Evolutionary conservation across 2,888 invertebrate species (phyloP).

Genomic region (Acrobasis repandana): DNA sequence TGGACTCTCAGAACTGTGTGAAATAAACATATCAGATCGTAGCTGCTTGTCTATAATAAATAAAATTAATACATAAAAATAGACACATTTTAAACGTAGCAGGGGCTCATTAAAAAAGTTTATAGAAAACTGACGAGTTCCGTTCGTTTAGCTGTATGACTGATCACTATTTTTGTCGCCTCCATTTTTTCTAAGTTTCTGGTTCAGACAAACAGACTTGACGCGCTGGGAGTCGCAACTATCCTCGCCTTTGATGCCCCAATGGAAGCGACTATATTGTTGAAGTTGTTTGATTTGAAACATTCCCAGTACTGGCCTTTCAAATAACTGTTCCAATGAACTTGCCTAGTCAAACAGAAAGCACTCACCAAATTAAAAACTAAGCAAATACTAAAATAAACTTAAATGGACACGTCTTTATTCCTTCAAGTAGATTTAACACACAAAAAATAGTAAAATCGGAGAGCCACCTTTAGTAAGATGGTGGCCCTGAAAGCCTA

Average conservation of each 20-base stretch:
- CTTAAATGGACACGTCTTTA: too few species aligned
- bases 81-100: too few species aligned
- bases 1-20: too few species aligned
- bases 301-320: conserved; percentile 4
- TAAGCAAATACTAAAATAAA: neutral
- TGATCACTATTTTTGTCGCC: neutral
- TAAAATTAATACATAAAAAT: too few species aligned
- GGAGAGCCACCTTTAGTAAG: too few species aligned
- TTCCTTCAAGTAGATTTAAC: too few species aligned
- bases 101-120: neutral
- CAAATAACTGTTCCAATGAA: conserved; percentile 2
- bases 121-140: neutral
- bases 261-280: conserved; percentile 16
- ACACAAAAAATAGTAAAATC: too few species aligned
- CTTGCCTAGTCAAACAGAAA: conserved; percentile 1
- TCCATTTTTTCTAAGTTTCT: neutral
- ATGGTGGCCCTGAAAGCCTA: too few species aligned
- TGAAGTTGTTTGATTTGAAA: conserved; percentile 15
- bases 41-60: too few species aligned
- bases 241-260: conserved; percentile 6
- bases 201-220: neutral
- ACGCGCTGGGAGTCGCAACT: neutral
- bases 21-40: too few species aligned
- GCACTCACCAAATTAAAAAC: conserved; percentile 6
- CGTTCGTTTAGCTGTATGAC: neutral